A percentile compares a stretch with the other conserved stretches of the same genome.
phyloP scores from a whole-genome alignment of 1,140 invertebrate genomes.

The Drosophila nannoptera region DNA sequence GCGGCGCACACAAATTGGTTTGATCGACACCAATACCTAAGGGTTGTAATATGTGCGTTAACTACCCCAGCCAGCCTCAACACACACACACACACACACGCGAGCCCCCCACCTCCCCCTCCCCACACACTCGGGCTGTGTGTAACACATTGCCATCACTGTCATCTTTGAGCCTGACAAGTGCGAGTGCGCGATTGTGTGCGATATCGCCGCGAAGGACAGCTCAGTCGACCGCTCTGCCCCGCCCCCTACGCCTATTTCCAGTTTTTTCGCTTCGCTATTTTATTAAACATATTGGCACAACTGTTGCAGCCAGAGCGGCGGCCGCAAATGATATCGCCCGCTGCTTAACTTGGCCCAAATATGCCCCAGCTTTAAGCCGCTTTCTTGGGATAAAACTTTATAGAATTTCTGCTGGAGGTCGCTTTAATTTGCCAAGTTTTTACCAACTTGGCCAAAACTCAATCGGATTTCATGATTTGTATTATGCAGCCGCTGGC shows the following conservation, averaged over 20 bases:
- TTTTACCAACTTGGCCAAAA: too few relatives aligned
- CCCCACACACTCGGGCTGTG: background rate
- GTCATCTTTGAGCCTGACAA: conserved; percentile 76
- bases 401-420: conserved; percentile 25
- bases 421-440: background rate
- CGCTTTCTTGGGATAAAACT: too few relatives aligned
- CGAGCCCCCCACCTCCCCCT: conserved; percentile 2
- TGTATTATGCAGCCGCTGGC: too few relatives aligned
- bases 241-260: conserved; percentile 7
- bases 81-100: background rate
- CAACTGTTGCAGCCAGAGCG: too few relatives aligned
- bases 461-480: too few relatives aligned
- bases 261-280: conserved; percentile 35
- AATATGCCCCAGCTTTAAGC: conserved; percentile 17
- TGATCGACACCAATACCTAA: conserved; percentile 76
- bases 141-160: conserved; percentile 64
- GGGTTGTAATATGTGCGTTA: conserved; percentile 64
- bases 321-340: too few relatives aligned
- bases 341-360: too few relatives aligned
- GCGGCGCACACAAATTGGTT: conserved; percentile 48
- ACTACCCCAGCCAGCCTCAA: conserved; percentile 5
- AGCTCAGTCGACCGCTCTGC: conserved; percentile 15
- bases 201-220: conserved; percentile 59
- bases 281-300: conserved; percentile 53
- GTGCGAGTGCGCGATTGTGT: conserved; percentile 68